Percentiles rank a stretch among this genome's conserved stretches.
Evolutionary conservation across 2,888 invertebrate species (phyloP).

Genomic region (Ormia ochracea): DNA sequence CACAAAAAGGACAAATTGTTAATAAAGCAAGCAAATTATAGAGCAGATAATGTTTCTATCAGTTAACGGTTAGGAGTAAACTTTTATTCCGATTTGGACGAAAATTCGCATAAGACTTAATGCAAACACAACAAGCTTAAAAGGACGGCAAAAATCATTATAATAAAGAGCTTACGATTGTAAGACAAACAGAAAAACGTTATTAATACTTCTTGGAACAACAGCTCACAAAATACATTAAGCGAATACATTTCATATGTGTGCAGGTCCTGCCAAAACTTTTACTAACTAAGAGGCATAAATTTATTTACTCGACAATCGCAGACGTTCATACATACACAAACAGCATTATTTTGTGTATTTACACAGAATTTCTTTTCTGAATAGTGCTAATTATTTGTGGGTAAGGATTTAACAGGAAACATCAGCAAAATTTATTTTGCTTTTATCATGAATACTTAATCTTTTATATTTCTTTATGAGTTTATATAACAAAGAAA

Average conservation of each 20-base stretch:
- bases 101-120: constrained; percentile 6
- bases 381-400: constrained; percentile 75
- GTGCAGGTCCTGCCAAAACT: neutral
- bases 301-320: neutral
- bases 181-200: neutral
- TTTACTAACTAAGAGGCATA: neutral
- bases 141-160: neutral
- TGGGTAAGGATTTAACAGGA: constrained; percentile 67
- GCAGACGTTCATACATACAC: constrained; percentile 4
- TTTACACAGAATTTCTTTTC: constrained; percentile 62
- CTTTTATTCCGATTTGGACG: neutral
- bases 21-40: neutral
- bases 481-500: neutral
- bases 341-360: neutral
- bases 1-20: constrained; percentile 2
- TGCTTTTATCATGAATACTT: neutral
- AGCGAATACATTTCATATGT: constrained; percentile 35
- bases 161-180: neutral
- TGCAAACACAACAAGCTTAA: neutral
- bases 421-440: constrained; percentile 25
- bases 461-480: neutral
- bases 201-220: constrained; percentile 3
- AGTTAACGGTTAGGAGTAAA: constrained; percentile 16
- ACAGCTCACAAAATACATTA: constrained; percentile 26
- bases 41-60: constrained; percentile 13